A percentile compares a stretch with the other conserved stretches of the same genome.
Conservation (phyloP, 1,140 invertebrate genomes). For the Apis cerana region DNA sequence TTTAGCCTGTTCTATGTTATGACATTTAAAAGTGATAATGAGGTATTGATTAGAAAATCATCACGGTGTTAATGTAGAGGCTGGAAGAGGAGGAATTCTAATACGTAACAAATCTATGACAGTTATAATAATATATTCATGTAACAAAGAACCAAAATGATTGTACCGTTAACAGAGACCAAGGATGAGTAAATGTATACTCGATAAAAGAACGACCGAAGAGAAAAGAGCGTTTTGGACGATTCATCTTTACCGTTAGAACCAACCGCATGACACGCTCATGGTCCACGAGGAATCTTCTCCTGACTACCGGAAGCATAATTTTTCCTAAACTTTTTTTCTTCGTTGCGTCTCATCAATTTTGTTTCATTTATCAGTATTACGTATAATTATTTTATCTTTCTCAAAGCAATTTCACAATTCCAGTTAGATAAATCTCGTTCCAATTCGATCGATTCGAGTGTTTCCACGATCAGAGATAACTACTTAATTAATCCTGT, state of each 20-base stretch:
- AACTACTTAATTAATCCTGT: constrained; percentile 24
- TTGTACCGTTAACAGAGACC: constrained; percentile 73
- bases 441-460: background rate
- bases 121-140: constrained; percentile 76
- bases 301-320: background rate
- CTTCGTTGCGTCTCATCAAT: background rate
- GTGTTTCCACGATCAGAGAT: constrained; percentile 5
- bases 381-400: constrained; percentile 6
- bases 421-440: background rate
- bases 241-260: constrained; percentile 71
- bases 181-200: constrained; percentile 64
- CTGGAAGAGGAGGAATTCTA: constrained; percentile 15
- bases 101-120: constrained; percentile 43
- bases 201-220: constrained; percentile 46
- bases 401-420: background rate
- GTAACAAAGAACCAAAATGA: constrained; percentile 72
- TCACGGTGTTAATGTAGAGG: too few relatives aligned
- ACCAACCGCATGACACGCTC: constrained; percentile 39
- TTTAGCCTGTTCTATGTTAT: too few relatives aligned
- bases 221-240: constrained; percentile 70
- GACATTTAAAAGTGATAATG: background rate
- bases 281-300: constrained; percentile 46
- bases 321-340: background rate
- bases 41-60: background rate
- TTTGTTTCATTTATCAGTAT: background rate